Base-by-base conservation (phyloP, 2,888 invertebrate genomes). In the Falcaria lacertinaria region DNA sequence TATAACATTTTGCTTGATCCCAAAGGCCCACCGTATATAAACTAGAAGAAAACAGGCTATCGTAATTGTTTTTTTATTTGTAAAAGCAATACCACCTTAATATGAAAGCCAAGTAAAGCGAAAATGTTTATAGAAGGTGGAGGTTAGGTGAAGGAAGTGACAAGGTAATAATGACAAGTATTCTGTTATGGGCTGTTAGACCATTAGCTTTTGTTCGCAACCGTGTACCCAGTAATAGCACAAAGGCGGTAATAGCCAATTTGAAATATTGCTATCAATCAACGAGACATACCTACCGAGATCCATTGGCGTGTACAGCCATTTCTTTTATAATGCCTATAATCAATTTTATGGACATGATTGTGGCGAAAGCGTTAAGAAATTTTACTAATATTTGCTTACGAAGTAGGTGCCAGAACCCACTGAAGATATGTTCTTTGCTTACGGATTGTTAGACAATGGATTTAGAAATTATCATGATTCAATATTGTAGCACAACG, bases 341-440 rank as follows among this genome's bases (percentile, higher is more conserved):
- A 71, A 79, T 79, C 73, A 73, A 77, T 77, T 77, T 72, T 60
- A 74, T 54, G 69, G 63, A 60, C 57, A 57, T 68, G 66, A 63
- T 68, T 64, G 60, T 58, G 54, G 70, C 60, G 74, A 76, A 77
- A 78, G 79, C 75, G 76, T 69, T 62, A 54, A 69, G 64, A 60
- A 64, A 63, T 57, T 60, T 62, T 57, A 57, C 60, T 62, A 57
- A 62, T 64, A 58, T 69, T 69, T 58, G 61, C 48, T 50, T 52
- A 50, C 46, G 35, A 41, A 39, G 34, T 28, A 35, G 34, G 37
- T 39, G n/a, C n/a, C n/a, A n/a, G n/a, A n/a, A n/a, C n/a, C n/a
- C n/a, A n/a, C n/a, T n/a, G n/a, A n/a, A n/a, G n/a, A n/a, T n/a
- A n/a, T n/a, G n/a, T n/a, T n/a, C n/a, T 19, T 36, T 17, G 55